Conservation (phyloP, 1,140 invertebrate genomes). For the Drosophila kohkoa region DNA sequence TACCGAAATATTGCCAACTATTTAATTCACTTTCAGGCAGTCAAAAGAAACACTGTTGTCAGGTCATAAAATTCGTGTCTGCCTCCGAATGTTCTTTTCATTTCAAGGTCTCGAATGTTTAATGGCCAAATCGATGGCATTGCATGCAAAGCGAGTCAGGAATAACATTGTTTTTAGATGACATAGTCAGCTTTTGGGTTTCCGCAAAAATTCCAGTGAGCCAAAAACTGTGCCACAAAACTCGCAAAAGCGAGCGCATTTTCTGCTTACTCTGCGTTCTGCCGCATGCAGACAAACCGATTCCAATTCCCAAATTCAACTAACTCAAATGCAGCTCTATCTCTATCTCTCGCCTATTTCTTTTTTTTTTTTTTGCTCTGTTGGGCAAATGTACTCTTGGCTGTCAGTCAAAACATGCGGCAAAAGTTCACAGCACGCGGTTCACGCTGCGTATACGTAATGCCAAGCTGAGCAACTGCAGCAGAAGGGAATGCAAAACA, state of each 20-base stretch:
- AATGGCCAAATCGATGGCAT: conserved; percentile 15
- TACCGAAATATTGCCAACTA: too few species aligned
- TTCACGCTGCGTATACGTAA: conserved; percentile 61
- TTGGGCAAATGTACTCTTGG: conserved; percentile 23
- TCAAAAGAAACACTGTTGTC: too few species aligned
- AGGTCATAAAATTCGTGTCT: not conserved
- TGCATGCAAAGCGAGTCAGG: conserved; percentile 1
- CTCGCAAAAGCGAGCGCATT: not conserved
- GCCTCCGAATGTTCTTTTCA: not conserved
- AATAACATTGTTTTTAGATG: conserved; percentile 10
- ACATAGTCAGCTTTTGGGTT: conserved; percentile 2
- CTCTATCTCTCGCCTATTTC: not conserved
- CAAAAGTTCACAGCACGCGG: conserved; percentile 26
- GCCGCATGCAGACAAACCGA: not conserved
- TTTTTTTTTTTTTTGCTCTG: not conserved
- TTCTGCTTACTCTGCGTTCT: conserved; percentile 17
- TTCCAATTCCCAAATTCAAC: conserved; percentile 7
- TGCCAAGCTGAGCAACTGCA: conserved; percentile 44
- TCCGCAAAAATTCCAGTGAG: not conserved
- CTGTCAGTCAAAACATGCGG: conserved; percentile 33
- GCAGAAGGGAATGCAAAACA: conserved; percentile 30
- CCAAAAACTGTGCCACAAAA: conserved; percentile 9
- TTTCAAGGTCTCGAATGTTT: conserved; percentile 7
- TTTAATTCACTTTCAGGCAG: too few species aligned
- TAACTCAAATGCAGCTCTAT: conserved; percentile 13